Base-by-base conservation (phyloP, 1,140 invertebrate genomes). In the Ericerus pela region DNA sequence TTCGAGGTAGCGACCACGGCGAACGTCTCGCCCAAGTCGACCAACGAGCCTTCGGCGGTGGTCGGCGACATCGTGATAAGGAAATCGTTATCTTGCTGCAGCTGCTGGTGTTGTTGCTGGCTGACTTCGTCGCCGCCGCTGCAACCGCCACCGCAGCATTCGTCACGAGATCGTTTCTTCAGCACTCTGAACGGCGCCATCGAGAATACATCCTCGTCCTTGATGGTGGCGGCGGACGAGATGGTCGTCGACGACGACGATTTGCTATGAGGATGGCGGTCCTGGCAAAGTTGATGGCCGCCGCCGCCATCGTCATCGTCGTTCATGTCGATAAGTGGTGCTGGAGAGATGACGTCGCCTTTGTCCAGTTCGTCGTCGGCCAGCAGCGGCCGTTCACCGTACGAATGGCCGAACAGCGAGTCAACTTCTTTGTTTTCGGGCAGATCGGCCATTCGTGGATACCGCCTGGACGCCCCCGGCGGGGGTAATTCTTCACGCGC, bases 331-430 rank as follows among this genome's bases (percentile, higher is more conserved):
- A 62, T 60, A 5, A 63, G 38, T 58, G 58, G 52, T 57, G 59
- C 56, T 70, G 70, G 47, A 68, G 68, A 57, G 65, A 67, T 12
- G 63, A 63, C 2, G 59, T 73, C 71, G 6, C 73, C 75, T 2
- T 72, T 71, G 58, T 83, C 81, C 3, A 87, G 66, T 64, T 88
- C 84, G 66, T 88, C 84, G 61, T 90, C 85, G 27, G 85, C 71
- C 1, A 89, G 66, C 10, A 90, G 66, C 1, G 85, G 85, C 59
- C 79, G 77, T 57, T 85, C 83, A 1, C 85, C 85, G 61, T 87
- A 86, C 55, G 82, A 79, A 68, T 88, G 84, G 0, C 82, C 83
- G 51, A 85, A 75, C 36, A 74, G 54, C 38, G 74, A 63, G 64
- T 78, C 76, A 58, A 70, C 70, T 10, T 64, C 62, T 52, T 62